Evolutionary conservation across 2,888 invertebrate species (phyloP), one percentile per base, ranked within the genome.

Genomic region (Drosophila testacea): DNA sequence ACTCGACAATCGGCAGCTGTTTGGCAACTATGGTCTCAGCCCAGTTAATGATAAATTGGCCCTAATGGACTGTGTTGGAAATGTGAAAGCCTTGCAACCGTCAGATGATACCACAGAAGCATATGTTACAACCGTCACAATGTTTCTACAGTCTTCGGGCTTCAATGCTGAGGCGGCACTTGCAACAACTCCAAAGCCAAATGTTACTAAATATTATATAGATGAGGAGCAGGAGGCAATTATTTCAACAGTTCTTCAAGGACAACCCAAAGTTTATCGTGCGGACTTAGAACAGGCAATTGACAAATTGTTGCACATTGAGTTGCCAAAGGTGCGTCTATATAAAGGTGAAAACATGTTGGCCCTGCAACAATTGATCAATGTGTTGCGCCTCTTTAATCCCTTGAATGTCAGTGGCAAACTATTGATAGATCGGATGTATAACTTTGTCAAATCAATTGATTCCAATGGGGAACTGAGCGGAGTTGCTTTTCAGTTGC

Each of bases 251-350:
- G 88, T 83, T 0, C 42, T 71, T 0, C 57, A 44, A 1, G 55
- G 42, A 0, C 30, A 38, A 5, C 60, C 44, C 0, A 60, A 57
- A 28, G 52, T 75, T 2, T 83, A 77, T 42, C 81, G 75, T 0
- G 88, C 88, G 1, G 83, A 83, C 94, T 65, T 98, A 95, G 94
- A 98, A 96, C 92, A 93, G 94, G 36, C 93, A 97, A 57, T 97
- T 96, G 0, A 93, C 93, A 16, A 94, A 95, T 88, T 92, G 94
- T 42, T 87, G 90, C 56, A 91, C 93, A 57, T 83, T 0, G 83
- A 83, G 16, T 30, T 83, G 11, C 80, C 83, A 16, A 88, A 86
- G 51, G 66, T 47, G 46, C 34, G 46, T 0, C 0, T 47, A 1
- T 66, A 77, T 2, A 39, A 48, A 11, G 72, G 63, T 1, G 63